phyloP scores from a whole-genome alignment of 2,888 invertebrate genomes.

The Diaprepes abbreviatus region DNA sequence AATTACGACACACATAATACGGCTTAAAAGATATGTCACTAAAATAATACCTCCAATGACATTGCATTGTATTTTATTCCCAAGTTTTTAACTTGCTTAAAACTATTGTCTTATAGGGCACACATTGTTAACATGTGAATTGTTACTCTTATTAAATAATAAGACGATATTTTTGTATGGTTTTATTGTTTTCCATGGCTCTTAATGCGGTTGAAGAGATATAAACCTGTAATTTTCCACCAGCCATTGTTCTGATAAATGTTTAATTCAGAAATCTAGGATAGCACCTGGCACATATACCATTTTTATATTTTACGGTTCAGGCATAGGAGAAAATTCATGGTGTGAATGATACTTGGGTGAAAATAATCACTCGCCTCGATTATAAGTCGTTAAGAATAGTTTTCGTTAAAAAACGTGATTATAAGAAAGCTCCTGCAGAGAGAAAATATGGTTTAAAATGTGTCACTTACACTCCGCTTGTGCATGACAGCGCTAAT shows the following conservation, averaged over 20 bases:
- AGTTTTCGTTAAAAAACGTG: too few species aligned
- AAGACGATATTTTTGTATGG: background rate
- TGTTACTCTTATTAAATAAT: slow-evolving; percentile 10
- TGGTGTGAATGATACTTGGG: too few species aligned
- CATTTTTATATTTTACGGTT: too few species aligned
- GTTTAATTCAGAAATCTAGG: background rate
- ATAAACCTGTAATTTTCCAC: slow-evolving; percentile 14
- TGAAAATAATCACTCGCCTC: too few species aligned
- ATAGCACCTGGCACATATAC: background rate
- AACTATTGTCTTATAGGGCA: slow-evolving; percentile 25
- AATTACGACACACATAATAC: slow-evolving; percentile 17
- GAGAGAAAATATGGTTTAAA: too few species aligned
- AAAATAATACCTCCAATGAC: slow-evolving; percentile 7
- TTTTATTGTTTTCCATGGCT: slow-evolving; percentile 14
- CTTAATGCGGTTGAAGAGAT: background rate
- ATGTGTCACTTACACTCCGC: too few species aligned
- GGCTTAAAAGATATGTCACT: slow-evolving; percentile 27
- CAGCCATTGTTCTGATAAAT: slow-evolving; percentile 4
- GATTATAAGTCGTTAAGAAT: too few species aligned
- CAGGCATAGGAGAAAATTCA: too few species aligned
- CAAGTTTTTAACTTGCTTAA: slow-evolving; percentile 23
- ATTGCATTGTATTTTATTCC: slow-evolving; percentile 28
- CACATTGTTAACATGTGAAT: slow-evolving; percentile 20
- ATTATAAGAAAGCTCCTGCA: too few species aligned
- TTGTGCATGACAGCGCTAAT: too few species aligned